These are phyloP conservation scores for Nannospalax galili DNA, from an alignment of 2,113 vertebrate genomes.

Conservation along the genomic window DNA sequence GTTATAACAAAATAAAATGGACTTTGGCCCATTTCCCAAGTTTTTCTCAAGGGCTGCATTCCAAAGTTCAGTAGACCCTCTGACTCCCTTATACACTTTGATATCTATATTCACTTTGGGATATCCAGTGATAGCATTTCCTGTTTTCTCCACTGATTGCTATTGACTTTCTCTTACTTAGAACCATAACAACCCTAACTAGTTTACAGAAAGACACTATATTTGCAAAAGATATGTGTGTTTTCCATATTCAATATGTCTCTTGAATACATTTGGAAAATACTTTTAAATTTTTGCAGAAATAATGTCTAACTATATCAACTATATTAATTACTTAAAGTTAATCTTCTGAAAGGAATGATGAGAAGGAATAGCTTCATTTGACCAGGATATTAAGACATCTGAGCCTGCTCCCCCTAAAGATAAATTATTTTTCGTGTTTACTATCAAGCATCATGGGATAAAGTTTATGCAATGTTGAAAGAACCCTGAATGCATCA, in stretches of 20 bases:
- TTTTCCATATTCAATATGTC: background rate
- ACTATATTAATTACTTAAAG: slow-evolving; percentile 8
- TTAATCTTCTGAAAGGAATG: background rate
- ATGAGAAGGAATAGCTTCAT: background rate
- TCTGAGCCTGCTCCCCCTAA: background rate
- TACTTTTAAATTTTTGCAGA: slow-evolving; percentile 1
- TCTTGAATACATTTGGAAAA: background rate
- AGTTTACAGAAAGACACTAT: background rate
- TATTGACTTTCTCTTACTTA: background rate
- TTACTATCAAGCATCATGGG: background rate
- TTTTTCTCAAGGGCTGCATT: background rate
- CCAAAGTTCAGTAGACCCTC: background rate
- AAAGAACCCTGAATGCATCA: background rate
- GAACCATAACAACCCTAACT: background rate
- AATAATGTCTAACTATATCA: background rate
- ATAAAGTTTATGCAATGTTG: background rate
- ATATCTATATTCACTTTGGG: background rate
- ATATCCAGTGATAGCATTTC: background rate
- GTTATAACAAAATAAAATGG: background rate
- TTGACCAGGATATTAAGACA: background rate
- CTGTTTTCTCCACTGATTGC: background rate
- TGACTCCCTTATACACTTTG: background rate
- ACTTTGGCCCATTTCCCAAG: background rate
- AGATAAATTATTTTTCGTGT: background rate
- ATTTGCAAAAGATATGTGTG: background rate